Conservation (phyloP, 2,888 invertebrate species). For the Diogma glabrata region DNA sequence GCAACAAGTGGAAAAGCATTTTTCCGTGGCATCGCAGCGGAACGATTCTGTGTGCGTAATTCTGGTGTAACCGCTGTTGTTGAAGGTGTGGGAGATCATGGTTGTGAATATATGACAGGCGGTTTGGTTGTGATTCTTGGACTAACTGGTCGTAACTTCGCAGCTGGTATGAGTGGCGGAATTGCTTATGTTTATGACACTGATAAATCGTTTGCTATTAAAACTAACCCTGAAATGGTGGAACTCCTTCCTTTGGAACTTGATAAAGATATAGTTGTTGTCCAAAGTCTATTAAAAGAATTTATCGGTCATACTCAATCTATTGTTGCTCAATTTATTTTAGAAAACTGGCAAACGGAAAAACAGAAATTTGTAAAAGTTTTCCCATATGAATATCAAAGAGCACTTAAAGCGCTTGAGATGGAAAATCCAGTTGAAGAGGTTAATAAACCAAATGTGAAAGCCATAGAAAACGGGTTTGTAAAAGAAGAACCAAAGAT, state of each 20-base stretch:
- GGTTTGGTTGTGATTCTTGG: slow-evolving; percentile 85
- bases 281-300: slow-evolving; percentile 67
- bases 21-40: slow-evolving; percentile 94
- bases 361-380: slow-evolving; percentile 83
- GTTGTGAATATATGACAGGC: slow-evolving; percentile 99
- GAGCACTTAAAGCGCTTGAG: slow-evolving; percentile 63
- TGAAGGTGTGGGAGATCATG: slow-evolving; percentile 98
- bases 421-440: slow-evolving; percentile 29
- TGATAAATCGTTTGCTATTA: slow-evolving; percentile 70
- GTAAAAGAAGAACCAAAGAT: slow-evolving; percentile 40
- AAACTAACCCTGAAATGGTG: slow-evolving; percentile 94
- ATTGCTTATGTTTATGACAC: slow-evolving; percentile 92
- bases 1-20: slow-evolving; percentile 90
- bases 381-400: slow-evolving; percentile 94
- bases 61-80: slow-evolving; percentile 92
- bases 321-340: slow-evolving; percentile 63
- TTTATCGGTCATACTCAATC: slow-evolving; percentile 85
- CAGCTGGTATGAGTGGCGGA: slow-evolving; percentile 96
- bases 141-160: slow-evolving; percentile 93
- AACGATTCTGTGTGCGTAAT: slow-evolving; percentile 96
- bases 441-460: slow-evolving; percentile 24
- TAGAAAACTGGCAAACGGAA: slow-evolving; percentile 67
- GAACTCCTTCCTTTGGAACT: slow-evolving; percentile 72
- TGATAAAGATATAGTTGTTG: slow-evolving; percentile 62
- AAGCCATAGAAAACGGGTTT: slow-evolving; percentile 29